Base-by-base conservation (phyloP, 2,888 invertebrate species). In the Ormyrus rosae region DNA sequence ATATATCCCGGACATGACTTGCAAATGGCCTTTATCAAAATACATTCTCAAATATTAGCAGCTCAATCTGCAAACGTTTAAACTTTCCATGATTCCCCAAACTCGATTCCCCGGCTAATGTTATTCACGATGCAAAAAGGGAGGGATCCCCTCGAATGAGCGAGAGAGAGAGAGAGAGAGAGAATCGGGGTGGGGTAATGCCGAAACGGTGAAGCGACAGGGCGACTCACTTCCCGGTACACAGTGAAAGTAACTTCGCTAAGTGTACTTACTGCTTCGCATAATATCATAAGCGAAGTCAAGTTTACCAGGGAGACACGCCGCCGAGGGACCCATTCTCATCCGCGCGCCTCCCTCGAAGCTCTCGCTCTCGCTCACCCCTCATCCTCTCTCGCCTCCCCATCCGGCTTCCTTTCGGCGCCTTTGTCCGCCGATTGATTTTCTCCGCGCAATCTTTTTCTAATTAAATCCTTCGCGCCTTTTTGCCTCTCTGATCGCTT, bases 231-330 rank as follows among this genome's bases (percentile, higher is more conserved):
- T 51, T 61, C 51, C 50, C 61, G 5, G 46, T 64, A 77, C 64
- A 78, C 50, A 61, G 60, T 48, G 80, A 80, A 80, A 76, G 80
- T 80, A 80, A 80, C 71, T 80, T 80, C 13, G 60, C 80, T 72
- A 80, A 80, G 80, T 76, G 80, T 80, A 80, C 80, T 80, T 80
- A 80, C 76, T 67, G 76, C 80, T 60, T 75, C 61, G 80, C 76
- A 80, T 80, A 80, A 80, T 76, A 61, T 76, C 70, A 70, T 80
- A 71, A 80, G 76, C 80, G 61, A 80, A 80, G 76, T 72, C 76
- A 75, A 75, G 80, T 75, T 80, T 80, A 70, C 58, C 75, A 60
- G 70, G 48, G 75, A 70, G 83, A 65, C 60, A 65, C 50, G n/a
- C 45, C 63, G 53, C 64, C 68, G 72, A 71, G 81, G 82, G 64